Percentiles rank a stretch among this genome's conserved stretches.
Evolutionary conservation across 2,888 invertebrate genomes (phyloP).

Genomic region (Epinotia brunnichana): DNA sequence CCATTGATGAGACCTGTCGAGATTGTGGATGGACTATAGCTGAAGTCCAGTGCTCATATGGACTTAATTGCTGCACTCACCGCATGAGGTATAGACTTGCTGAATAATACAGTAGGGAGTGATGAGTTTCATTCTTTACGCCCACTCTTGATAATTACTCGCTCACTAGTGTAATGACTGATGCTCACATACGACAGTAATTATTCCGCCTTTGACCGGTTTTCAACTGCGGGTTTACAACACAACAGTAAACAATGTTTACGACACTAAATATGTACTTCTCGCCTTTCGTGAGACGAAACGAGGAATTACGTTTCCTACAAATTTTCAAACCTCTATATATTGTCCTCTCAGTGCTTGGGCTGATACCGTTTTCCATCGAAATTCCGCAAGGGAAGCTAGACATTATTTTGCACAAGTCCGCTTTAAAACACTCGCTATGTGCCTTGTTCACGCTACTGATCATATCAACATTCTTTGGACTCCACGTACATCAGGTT

Average conservation of each 20-base stretch:
- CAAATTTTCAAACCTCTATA: conserved; percentile 36
- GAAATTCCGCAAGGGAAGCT: conserved; percentile 16
- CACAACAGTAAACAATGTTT: conserved; percentile 12
- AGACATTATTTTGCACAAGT: conserved; percentile 8
- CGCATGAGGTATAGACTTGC: background rate
- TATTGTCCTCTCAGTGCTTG: conserved; percentile 15
- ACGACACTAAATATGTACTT: conserved; percentile 17
- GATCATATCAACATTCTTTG: conserved; percentile 4
- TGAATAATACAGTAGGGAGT: conserved; percentile 4
- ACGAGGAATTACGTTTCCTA: conserved; percentile 26
- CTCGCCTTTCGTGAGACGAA: conserved; percentile 12
- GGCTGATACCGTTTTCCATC: conserved; percentile 25
- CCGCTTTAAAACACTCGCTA: background rate
- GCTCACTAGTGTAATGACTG: conserved; percentile 2
- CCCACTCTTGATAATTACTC: conserved; percentile 6
- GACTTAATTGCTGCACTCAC: conserved; percentile 4
- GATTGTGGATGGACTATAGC: background rate
- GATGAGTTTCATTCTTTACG: background rate
- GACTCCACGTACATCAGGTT: conserved; percentile 22
- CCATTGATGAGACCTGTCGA: background rate
- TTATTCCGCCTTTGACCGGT: background rate
- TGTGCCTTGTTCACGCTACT: background rate
- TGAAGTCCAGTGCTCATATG: background rate
- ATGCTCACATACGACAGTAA: background rate
- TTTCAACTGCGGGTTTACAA: background rate